Evolutionary conservation across 2,888 invertebrate genomes (phyloP), one percentile per base, ranked within the genome.

Genomic region (Atethmia centrago): DNA sequence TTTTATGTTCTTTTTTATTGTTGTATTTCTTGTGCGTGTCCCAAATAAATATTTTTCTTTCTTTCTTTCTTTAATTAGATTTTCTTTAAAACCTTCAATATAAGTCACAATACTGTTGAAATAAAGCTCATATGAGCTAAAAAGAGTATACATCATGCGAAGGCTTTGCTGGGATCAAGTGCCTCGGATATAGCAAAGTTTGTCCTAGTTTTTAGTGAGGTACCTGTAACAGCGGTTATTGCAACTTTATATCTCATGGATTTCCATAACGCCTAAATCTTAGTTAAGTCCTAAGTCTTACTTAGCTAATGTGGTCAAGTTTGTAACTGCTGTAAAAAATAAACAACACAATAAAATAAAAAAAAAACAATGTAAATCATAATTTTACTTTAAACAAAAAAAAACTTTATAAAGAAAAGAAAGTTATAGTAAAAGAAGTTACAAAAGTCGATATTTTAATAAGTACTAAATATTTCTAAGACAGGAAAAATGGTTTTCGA

Each of bases 131-230:
- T 49, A 64, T 82, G 42, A 64, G 58, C 49, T 58, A 53, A 59
- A 66, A 55, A 53, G 66, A 76, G 59, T 56, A 83, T 83, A 68
- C 16, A 78, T 78, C 79, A 61, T 65, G 28, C 31, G 28, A 72
- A 40, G 66, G 83, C 68, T 83, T 82, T 80, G 16, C 73, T 51
- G 14, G 64, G 56, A 78, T 78, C 59, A 28, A 68, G 67, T 65
- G 79, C 61, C 68, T 45, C 47, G 79, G 56, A 65, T 73, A 58
- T 49, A 47, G 67, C 64, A 31, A 82, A 80, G 56, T 80, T 82
- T 42, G 51, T 68, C 51, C 47, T 56, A 61, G 51, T 61, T 68
- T 72, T 45, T 14, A 47, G 16, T 28, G 42, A 0, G 79, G 73
- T 58, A 21, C 4, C 31, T 47, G 4, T 77, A 4, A n/a, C 36